Evolutionary conservation across 2,113 vertebrate genomes (phyloP).

Genomic region (Pterocles gutturalis): DNA sequence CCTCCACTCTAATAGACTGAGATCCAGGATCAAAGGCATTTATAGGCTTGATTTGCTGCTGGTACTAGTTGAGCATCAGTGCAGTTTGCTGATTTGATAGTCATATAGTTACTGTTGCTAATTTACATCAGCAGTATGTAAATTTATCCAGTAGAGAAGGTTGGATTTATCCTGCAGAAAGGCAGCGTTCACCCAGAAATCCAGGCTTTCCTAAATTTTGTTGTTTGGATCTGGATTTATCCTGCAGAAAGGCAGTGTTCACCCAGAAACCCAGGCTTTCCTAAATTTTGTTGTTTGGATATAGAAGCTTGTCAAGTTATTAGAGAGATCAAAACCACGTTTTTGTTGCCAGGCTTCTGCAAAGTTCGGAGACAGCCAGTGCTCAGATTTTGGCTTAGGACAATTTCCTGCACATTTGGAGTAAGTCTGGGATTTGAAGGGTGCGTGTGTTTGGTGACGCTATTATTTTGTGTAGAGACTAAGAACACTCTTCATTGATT

Average conservation of each 20-base stretch:
- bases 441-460: background rate
- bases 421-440: background rate
- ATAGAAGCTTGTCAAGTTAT: background rate
- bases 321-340: background rate
- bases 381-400: background rate
- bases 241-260: background rate
- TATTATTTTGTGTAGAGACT: background rate
- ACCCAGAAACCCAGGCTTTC: background rate
- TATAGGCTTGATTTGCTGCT: background rate
- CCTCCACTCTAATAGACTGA: background rate
- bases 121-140: background rate
- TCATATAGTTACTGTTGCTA: background rate
- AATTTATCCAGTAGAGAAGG: background rate
- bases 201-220: background rate
- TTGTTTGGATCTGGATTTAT: background rate
- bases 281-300: background rate
- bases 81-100: background rate
- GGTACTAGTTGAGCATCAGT: background rate
- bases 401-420: background rate
- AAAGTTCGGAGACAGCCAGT: background rate
- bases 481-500: background rate
- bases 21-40: background rate
- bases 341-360: background rate
- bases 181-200: background rate
- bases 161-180: background rate